These are phyloP conservation scores for Phycodurus eques DNA, from an alignment of 2,113 vertebrate genomes.

Conservation along the genomic window DNA sequence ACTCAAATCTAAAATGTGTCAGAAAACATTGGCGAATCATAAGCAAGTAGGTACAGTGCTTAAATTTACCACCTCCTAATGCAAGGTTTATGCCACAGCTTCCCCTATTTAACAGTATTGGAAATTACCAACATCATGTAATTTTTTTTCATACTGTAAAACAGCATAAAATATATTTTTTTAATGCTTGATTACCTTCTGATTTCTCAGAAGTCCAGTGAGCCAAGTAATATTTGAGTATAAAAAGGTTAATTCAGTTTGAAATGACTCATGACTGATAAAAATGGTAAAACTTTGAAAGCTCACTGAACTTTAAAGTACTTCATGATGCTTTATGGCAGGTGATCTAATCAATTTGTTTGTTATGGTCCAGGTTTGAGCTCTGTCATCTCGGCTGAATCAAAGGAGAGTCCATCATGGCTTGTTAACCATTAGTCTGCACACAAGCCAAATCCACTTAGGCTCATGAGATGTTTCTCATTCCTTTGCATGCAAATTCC, in stretches of 20 bases:
- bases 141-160: no score
- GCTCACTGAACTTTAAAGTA: slow-evolving; percentile 16
- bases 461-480: slow-evolving; percentile 53
- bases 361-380: background rate
- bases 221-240: background rate
- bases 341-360: background rate
- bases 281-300: background rate
- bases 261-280: background rate
- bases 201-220: background rate
- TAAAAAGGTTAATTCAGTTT: background rate
- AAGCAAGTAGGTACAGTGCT: background rate
- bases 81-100: no score
- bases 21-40: background rate
- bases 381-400: slow-evolving; percentile 35
- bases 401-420: slow-evolving; percentile 46
- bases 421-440: slow-evolving; percentile 54
- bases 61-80: no score
- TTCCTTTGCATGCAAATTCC: slow-evolving; percentile 54
- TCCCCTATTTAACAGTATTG: no score
- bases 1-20: no score
- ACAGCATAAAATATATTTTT: no score
- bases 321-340: background rate
- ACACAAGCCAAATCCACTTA: slow-evolving; percentile 55
- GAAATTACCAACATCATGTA: no score
- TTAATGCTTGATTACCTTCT: background rate